Evolutionary conservation across 2,113 vertebrate genomes (phyloP), one percentile per base, ranked within the genome.

Genomic region (Neolamprologus kungweensis): DNA sequence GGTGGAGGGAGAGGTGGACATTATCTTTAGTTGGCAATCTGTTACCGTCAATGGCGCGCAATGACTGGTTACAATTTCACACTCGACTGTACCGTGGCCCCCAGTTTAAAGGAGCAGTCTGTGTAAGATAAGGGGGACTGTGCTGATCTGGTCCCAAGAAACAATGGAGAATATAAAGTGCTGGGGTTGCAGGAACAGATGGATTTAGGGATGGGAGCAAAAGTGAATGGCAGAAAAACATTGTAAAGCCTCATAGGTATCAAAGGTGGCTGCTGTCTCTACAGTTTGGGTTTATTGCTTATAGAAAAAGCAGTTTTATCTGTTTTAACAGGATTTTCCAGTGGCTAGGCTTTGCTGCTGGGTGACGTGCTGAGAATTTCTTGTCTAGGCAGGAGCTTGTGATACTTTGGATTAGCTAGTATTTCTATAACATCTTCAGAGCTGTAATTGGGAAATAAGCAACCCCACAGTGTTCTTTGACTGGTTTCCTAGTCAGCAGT

Each of bases 31-130:
- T 84, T 65, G 81, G 80, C 92, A 79, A 71, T 94, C 89, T 81
- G 86, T 94, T 92, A 85, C 55, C 85, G 85, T 82, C 80, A 83
- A 50, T 73, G 86, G 80, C 68, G 51, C 54, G 28, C 85, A 55
- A 58, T 75, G 87, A 47, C 80, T 26, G 84, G 84, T 85, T 87
- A 91, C 93, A 93, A 90, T 94, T 96, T 94, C 94, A 96, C 93
- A 94, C 94, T 94, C 83, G 58, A 88, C 79, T 86, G 92, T 93
- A 9, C 87, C 17, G 80, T 23, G 71, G 92, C 81, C 54, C 79
- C 60, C 35, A 17, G 35, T 90, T 84, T 88, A 92, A 90, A 91
- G 37, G 37, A 57, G 6, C 47, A 33, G 65, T 31, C 31, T 78
- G 63, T 51, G 47, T 23, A 65, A 45, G 50, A 82, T 68, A 31